phyloP scores from a whole-genome alignment of 2,797 vertebrate genomes.

The Eremophila alpestris region DNA sequence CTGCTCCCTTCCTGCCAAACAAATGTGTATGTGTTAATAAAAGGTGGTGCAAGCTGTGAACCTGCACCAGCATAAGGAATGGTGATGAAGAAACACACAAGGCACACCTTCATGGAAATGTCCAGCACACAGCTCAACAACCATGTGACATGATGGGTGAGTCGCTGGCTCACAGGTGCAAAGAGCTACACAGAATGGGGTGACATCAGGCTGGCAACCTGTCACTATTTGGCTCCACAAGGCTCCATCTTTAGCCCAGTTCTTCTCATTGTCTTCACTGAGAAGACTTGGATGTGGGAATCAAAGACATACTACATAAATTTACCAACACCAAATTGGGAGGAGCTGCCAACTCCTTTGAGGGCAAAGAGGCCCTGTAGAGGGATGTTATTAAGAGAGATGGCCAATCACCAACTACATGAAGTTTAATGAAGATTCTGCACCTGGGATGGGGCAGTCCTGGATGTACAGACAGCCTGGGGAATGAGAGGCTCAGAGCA shows the following conservation, averaged over 20 bases:
- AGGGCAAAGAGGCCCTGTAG: background rate
- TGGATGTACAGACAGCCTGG: background rate
- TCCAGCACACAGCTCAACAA: background rate
- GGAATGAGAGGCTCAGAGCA: background rate
- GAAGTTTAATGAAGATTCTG: background rate
- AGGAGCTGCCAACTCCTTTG: background rate
- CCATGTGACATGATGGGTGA: background rate
- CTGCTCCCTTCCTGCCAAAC: background rate
- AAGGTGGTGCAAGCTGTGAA: background rate
- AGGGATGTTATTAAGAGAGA: background rate
- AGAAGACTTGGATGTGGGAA: fast-evolving
- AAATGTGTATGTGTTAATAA: fast-evolving
- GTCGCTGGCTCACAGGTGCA: background rate
- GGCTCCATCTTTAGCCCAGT: background rate
- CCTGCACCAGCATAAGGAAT: background rate
- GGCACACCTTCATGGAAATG: background rate
- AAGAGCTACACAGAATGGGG: background rate
- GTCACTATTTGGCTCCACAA: background rate
- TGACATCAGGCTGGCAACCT: background rate
- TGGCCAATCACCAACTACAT: background rate
- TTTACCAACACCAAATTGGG: background rate
- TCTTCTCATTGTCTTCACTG: background rate
- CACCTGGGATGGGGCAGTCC: background rate
- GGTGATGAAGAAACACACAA: background rate
- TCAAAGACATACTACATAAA: background rate